Evolutionary conservation across 2,888 invertebrate species (phyloP).

Genomic region (Thera britannica): DNA sequence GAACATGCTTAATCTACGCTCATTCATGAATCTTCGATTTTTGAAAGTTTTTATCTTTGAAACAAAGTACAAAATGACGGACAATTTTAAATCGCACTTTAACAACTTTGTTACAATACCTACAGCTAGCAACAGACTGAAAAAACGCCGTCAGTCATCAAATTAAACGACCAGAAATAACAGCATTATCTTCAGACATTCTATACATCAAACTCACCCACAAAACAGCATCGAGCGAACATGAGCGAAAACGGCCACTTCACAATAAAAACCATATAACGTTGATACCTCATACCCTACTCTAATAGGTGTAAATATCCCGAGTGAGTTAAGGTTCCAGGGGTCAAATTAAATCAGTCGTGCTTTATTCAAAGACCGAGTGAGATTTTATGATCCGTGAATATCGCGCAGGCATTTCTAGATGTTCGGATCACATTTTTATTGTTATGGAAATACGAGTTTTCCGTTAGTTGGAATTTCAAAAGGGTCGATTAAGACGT

Average conservation of each 20-base stretch:
- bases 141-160: slow-evolving; percentile 40
- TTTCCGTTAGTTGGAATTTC: slow-evolving; percentile 84
- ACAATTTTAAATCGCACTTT: neutral
- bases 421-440: slow-evolving; percentile 84
- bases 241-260: slow-evolving; percentile 62
- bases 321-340: slow-evolving; percentile 51
- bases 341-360: slow-evolving; percentile 74
- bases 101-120: neutral
- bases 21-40: no score
- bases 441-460: slow-evolving; percentile 85
- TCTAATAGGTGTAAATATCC: slow-evolving; percentile 56
- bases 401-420: slow-evolving; percentile 83
- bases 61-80: neutral
- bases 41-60: no score
- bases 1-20: no score
- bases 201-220: slow-evolving; percentile 50
- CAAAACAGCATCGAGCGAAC: slow-evolving; percentile 66
- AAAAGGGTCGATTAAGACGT: slow-evolving; percentile 84
- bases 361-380: slow-evolving; percentile 69
- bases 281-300: slow-evolving; percentile 58
- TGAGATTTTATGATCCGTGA: slow-evolving; percentile 84
- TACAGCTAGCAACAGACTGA: slow-evolving; percentile 16
- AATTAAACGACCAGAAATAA: slow-evolving; percentile 53
- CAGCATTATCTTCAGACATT: slow-evolving; percentile 58
- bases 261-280: slow-evolving; percentile 65